phyloP scores from a whole-genome alignment of 2,888 invertebrate genomes.

The Therioaphis trifolii region DNA sequence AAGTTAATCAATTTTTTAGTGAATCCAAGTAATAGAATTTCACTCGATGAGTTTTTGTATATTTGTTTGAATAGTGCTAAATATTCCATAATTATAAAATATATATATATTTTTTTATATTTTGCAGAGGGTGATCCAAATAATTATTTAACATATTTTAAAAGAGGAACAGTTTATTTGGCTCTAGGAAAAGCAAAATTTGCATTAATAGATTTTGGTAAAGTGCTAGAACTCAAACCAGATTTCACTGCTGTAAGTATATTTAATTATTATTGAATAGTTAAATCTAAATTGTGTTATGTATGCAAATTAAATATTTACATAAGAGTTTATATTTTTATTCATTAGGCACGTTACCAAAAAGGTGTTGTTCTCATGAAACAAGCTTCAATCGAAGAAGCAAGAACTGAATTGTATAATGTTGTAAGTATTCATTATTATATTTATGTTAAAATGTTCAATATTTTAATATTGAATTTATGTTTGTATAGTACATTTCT shows the following conservation, averaged over 20 bases:
- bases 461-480: slow-evolving; percentile 35
- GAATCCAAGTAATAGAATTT: no score
- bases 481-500: slow-evolving; percentile 69
- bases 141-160: slow-evolving; percentile 96
- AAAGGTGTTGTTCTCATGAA: slow-evolving; percentile 91
- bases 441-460: slow-evolving; percentile 1
- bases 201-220: slow-evolving; percentile 92
- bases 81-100: slow-evolving; percentile 32
- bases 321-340: not conserved
- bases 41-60: no score
- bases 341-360: slow-evolving; percentile 76
- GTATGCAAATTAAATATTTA: slow-evolving; percentile 11
- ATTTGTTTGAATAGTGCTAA: no score
- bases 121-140: slow-evolving; percentile 90
- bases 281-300: not conserved
- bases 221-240: slow-evolving; percentile 91
- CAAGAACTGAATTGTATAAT: slow-evolving; percentile 83
- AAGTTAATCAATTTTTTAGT: no score
- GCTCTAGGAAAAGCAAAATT: slow-evolving; percentile 95
- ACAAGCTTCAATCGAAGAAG: slow-evolving; percentile 84
- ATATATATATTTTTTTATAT: slow-evolving; percentile 23
- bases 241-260: slow-evolving; percentile 89
- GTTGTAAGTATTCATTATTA: slow-evolving; percentile 77
- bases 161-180: slow-evolving; percentile 94
- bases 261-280: not conserved